Conservation (phyloP, 2,797 vertebrate species). For the Acanthurus leucopareius region DNA sequence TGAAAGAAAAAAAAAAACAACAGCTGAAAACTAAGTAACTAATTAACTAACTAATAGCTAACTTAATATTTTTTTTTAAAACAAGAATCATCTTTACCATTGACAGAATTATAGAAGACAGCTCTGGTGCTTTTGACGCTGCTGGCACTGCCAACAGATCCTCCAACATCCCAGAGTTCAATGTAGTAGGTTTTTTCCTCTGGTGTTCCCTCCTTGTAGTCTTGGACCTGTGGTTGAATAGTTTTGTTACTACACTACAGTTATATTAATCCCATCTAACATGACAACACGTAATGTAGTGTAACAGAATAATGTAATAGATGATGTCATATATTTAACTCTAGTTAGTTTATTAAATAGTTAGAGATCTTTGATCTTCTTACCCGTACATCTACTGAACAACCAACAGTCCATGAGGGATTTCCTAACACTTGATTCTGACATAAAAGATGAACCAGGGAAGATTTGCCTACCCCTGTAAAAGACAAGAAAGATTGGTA, state of each 20-base stretch:
- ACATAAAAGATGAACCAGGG: constrained; percentile 95
- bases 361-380: constrained; percentile 34
- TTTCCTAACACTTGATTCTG: constrained; percentile 97
- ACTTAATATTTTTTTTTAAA: neutral
- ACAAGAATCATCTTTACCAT: constrained; percentile 86
- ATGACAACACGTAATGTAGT: no score
- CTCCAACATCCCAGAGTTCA: constrained; percentile 98
- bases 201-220: constrained; percentile 98
- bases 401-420: constrained; percentile 98
- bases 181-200: constrained; percentile 98
- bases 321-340: no score
- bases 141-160: constrained; percentile 94
- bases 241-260: neutral
- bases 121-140: constrained; percentile 97
- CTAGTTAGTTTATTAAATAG: no score
- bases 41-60: neutral
- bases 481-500: constrained; percentile 7
- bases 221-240: constrained; percentile 89
- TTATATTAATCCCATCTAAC: neutral
- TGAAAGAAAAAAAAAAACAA: constrained; percentile 68
- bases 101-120: constrained; percentile 97
- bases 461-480: constrained; percentile 96
- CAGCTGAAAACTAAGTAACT: neutral
- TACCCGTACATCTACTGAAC: constrained; percentile 98
- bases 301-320: no score